Evolutionary conservation across 2,888 invertebrate genomes (phyloP).

Genomic region (Noctua janthe): DNA sequence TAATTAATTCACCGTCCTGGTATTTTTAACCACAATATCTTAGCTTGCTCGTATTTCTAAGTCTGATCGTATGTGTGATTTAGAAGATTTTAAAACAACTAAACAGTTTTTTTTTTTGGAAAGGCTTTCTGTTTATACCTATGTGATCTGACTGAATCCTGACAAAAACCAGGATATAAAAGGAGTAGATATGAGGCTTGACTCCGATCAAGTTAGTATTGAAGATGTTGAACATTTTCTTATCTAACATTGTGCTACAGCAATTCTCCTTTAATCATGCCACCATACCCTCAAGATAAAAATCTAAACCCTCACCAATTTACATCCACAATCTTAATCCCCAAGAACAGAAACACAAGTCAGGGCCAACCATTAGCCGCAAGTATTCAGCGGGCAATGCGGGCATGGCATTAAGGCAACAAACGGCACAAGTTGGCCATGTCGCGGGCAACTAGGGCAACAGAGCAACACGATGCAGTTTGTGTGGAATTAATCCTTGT

Average conservation of each 20-base stretch:
- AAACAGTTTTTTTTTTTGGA: not conserved
- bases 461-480: constrained; percentile 70
- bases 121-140: not conserved
- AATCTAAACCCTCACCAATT: not conserved
- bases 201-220: not conserved
- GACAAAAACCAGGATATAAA: not conserved
- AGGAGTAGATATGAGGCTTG: not conserved
- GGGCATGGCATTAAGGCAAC: constrained; percentile 58
- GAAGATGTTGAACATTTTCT: not conserved
- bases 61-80: not conserved
- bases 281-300: not conserved
- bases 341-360: constrained; percentile 38
- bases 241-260: not conserved
- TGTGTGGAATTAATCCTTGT: constrained; percentile 79
- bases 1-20: not conserved
- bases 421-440: constrained; percentile 69
- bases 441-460: constrained; percentile 55
- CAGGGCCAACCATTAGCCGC: constrained; percentile 58
- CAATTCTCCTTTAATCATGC: not conserved
- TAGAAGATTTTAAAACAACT: not conserved
- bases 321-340: constrained; percentile 38
- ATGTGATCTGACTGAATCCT: not conserved
- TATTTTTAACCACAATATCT: not conserved
- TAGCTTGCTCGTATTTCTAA: not conserved
- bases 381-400: constrained; percentile 45